These are phyloP conservation scores for Allophyes oxyacanthae DNA, from an alignment of 2,888 invertebrate species.

Conservation along the genomic window DNA sequence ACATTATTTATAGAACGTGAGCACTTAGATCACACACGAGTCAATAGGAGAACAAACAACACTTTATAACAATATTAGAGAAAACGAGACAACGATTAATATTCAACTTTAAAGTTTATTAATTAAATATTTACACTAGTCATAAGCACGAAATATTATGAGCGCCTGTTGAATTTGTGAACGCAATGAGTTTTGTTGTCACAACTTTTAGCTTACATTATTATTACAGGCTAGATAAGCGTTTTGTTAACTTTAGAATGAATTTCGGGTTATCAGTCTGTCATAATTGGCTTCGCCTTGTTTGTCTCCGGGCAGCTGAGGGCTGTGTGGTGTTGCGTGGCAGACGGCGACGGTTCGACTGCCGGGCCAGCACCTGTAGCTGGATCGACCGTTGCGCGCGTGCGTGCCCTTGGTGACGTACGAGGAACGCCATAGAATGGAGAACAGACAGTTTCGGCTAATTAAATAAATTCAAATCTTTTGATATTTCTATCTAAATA, in stretches of 20 bases:
- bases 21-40: slow-evolving; percentile 48
- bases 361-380: slow-evolving; percentile 87
- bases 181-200: slow-evolving; percentile 63
- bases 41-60: slow-evolving; percentile 68
- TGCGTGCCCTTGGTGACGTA: slow-evolving; percentile 87
- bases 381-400: slow-evolving; percentile 87
- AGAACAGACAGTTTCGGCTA: slow-evolving; percentile 45
- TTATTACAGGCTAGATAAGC: slow-evolving; percentile 61
- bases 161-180: slow-evolving; percentile 82
- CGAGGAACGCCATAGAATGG: slow-evolving; percentile 68
- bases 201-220: slow-evolving; percentile 59
- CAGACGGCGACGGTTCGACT: slow-evolving; percentile 75
- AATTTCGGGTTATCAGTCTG: slow-evolving; percentile 66
- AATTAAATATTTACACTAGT: slow-evolving; percentile 55
- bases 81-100: slow-evolving; percentile 70
- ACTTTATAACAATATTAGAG: slow-evolving; percentile 71
- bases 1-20: slow-evolving; percentile 56
- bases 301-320: slow-evolving; percentile 43
- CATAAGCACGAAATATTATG: slow-evolving; percentile 46
- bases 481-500: neutral
- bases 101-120: slow-evolving; percentile 67
- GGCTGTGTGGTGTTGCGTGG: slow-evolving; percentile 59
- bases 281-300: slow-evolving; percentile 66
- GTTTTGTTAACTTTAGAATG: slow-evolving; percentile 48
- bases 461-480: slow-evolving; percentile 33